Base-by-base conservation (phyloP, 2,797 vertebrate species). In the Crenuchus spilurus region DNA sequence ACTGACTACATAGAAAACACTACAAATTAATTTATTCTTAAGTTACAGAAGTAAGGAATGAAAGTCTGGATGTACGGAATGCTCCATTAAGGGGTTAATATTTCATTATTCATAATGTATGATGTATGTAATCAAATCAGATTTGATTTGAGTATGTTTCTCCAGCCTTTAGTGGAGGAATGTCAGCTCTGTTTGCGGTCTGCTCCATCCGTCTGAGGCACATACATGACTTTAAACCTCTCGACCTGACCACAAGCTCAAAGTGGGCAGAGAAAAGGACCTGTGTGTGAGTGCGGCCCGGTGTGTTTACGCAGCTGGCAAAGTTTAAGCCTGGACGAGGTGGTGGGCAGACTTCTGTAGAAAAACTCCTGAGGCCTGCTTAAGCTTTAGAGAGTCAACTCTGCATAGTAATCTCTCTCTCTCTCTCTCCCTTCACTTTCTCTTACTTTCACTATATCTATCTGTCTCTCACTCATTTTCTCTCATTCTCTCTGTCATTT, bases 221-320 rank as follows among this genome's bases (percentile, higher is more conserved):
- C 81, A 70, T 55, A 82, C 86, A 84, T 79, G 61, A 75, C 71
- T 86, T 77, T 84, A 86, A 83, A 87, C 83, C 68, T 81, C 82
- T 82, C 80, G 87, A 80, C 82, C 83, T 82, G 79, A 62, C 2
- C 75, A 74, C 83, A 84, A 85, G 83, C 90, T 90, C 85, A 88
- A 90, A 88, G 89, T 49, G 0, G 70, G 77, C 85, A 81, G 81
- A 82, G 89, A 90, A 92, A 87, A 80, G 89, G 81, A 85, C 76
- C 90, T 90, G 89, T 91, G 90, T 93, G 89, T 89, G 86, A 84
- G 78, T 51, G 74, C 31, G 26, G 61, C 1, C 81, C 24, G 31
- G 81, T 78, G 81, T 84, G 84, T 92, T 92, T 88, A 71, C 78
- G 86, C 94, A 94, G 95, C 94, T 95, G 95, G 92, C 92, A 92